Percentiles rank a stretch among this genome's conserved stretches.
Conservation (phyloP, 2,113 vertebrate genomes). For the Zeus faber region DNA sequence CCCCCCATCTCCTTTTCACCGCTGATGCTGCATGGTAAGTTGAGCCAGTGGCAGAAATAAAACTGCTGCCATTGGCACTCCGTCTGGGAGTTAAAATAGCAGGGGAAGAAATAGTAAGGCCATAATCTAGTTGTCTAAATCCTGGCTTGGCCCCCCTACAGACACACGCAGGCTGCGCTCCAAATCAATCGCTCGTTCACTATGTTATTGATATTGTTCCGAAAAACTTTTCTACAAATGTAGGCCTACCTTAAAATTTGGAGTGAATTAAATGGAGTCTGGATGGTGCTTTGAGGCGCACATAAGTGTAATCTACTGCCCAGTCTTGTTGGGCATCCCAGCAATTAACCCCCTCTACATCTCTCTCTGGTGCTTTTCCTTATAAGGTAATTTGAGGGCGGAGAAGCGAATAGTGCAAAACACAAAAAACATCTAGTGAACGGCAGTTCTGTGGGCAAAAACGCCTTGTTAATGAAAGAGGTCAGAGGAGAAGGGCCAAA, state of each 20-base stretch:
- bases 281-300: not conserved
- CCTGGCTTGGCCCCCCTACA: not conserved
- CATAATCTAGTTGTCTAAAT: slow-evolving; percentile 19
- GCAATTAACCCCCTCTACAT: no score
- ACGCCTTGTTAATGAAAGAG: no score
- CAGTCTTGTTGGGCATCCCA: not conserved
- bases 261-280: not conserved
- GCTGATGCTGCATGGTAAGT: slow-evolving; percentile 35
- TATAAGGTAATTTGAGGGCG: no score
- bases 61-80: slow-evolving; percentile 46
- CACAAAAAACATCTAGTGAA: no score
- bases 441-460: no score
- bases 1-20: slow-evolving; percentile 9
- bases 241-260: not conserved
- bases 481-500: no score
- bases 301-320: not conserved
- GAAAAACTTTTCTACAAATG: not conserved
- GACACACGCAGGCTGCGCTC: not conserved
- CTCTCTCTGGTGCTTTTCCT: no score
- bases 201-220: not conserved
- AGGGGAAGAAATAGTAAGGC: slow-evolving; percentile 23
- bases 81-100: slow-evolving; percentile 43
- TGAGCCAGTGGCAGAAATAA: slow-evolving; percentile 41
- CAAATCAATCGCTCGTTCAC: not conserved
- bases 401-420: no score